phyloP scores from a whole-genome alignment of 2,797 vertebrate species.

The Coregonus suidteri region DNA sequence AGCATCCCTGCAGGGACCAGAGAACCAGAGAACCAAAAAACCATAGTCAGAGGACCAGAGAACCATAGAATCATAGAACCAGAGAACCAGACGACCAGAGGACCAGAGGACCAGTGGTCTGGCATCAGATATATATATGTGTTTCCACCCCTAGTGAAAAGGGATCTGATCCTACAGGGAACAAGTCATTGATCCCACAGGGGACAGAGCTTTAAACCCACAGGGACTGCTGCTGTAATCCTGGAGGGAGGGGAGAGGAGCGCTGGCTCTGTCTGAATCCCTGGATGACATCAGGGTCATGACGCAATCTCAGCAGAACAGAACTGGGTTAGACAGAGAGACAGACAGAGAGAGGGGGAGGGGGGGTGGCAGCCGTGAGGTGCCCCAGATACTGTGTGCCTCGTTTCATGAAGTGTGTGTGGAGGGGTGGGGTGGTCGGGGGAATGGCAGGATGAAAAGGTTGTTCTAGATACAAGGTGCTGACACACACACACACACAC shows the following conservation, averaged over 20 bases:
- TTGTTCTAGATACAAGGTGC: not conserved
- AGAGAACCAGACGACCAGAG: too few relatives aligned
- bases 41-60: too few relatives aligned
- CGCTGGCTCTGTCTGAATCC: too few relatives aligned
- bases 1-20: not conserved
- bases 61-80: too few relatives aligned
- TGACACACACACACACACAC: not conserved
- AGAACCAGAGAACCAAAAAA: too few relatives aligned
- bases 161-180: not conserved
- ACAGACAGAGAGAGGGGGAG: not conserved
- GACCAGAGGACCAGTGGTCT: not conserved
- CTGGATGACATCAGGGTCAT: too few relatives aligned
- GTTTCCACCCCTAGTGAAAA: not conserved
- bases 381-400: constrained; percentile 10
- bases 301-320: not conserved
- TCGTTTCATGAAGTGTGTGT: not conserved
- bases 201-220: too few relatives aligned
- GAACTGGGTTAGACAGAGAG: constrained; percentile 14
- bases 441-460: not conserved
- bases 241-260: not conserved
- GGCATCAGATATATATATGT: too few relatives aligned
- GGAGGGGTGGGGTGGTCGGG: not conserved
- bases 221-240: not conserved
- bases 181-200: not conserved
- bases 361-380: not conserved